Evolutionary conservation across 2,797 vertebrate genomes (phyloP), one percentile per base, ranked within the genome.

Genomic region (Myoxocephalus aenaeus): DNA sequence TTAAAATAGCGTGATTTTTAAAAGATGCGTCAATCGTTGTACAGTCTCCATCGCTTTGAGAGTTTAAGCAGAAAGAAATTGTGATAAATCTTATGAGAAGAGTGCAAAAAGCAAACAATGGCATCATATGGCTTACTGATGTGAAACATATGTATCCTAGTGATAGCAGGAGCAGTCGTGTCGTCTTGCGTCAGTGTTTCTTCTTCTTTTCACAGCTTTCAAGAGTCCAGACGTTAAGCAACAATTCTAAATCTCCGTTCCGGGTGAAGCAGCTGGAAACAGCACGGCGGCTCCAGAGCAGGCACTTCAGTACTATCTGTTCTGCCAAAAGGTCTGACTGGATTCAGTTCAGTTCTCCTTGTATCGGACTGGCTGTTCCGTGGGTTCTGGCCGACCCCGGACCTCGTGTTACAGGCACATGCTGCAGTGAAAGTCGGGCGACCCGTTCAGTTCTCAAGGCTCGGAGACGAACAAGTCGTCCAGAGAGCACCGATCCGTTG

Each of bases 101-200:
- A 91, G 92, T 94, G 93, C 92, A 94, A 93, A 92, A 92, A 90
- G 84, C 82, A 90, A 91, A 89, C 42, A 77, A 79, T 70, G 38
- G 82, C 25, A 85, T 82, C 79, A 79, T 93, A 92, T 93, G 92
- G 91, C 92, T 94, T 92, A 80, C 68, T 80, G 86, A 83, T 61
- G 75, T 81, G 83, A 80, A 83, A 34, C 80, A 78, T 57, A 71
- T 66, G 76, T 59, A 75, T 88, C 80, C 77, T 84, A 75, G 67
- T 83, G 70, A 90, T 12, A 86, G 84, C 75, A 67, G 73, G 73
- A 77, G 85, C 81, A 79, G 87, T 70, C 40, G 77, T 40, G 42
- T 77, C 50, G 7, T 72, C 46, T 59, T 53, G 40, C 14, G 22
- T 67, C 17, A 50, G 38, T 54, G 13, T 70, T 53, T 29, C 32